Percentiles rank a stretch among this genome's conserved stretches.
phyloP scores from a whole-genome alignment of 2,888 invertebrate species.

The Parapristionchus giblindavisi region DNA sequence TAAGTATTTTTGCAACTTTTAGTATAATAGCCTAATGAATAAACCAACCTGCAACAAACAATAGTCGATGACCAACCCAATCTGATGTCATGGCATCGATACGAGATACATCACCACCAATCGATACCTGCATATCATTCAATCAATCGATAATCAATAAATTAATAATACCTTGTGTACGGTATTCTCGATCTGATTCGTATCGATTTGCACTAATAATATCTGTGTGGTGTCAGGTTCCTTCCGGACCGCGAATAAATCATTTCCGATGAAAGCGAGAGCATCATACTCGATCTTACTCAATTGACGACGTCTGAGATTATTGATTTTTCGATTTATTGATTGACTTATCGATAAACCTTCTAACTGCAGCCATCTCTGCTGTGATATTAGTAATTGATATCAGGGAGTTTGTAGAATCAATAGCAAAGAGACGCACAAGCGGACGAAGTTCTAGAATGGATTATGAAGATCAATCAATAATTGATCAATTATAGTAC shows the following conservation, averaged over 20 bases:
- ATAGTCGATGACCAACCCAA: conserved; percentile 67
- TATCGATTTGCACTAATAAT: conserved; percentile 63
- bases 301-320: conserved; percentile 14
- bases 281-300: conserved; percentile 59
- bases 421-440: conserved; percentile 67
- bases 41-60: conserved; percentile 57
- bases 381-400: conserved; percentile 62
- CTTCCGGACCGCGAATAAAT: conserved; percentile 64
- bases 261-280: conserved; percentile 65
- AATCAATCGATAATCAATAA: not conserved
- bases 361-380: conserved; percentile 35
- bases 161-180: conserved; percentile 50
- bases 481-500: conserved; percentile 39
- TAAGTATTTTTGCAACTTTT: too few species aligned
- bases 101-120: conserved; percentile 57
- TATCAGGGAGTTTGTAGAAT: conserved; percentile 62
- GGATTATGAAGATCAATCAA: not conserved
- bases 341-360: conserved; percentile 16
- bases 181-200: conserved; percentile 55
- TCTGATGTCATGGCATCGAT: conserved; percentile 68
- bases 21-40: not conserved
- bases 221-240: conserved; percentile 64
- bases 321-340: not conserved
- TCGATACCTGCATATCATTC: conserved; percentile 48
- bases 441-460: conserved; percentile 63